These are phyloP conservation scores for Rugalucina vietnamica DNA, from an alignment of 2,888 invertebrate genomes.

Conservation along the genomic window DNA sequence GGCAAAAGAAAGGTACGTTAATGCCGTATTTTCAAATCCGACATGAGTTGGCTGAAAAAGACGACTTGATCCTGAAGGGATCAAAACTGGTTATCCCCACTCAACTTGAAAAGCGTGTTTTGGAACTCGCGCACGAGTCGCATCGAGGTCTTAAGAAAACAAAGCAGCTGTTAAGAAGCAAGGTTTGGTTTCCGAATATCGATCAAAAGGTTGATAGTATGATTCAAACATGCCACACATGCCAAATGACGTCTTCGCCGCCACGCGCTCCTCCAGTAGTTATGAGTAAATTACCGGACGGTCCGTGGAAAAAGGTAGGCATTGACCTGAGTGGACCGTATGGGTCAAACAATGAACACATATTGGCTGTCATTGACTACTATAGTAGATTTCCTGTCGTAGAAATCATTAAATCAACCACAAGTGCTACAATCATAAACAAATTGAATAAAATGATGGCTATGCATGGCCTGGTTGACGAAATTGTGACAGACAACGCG, in stretches of 20 bases:
- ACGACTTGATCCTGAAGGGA: slow-evolving; percentile 19
- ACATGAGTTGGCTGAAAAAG: slow-evolving; percentile 12
- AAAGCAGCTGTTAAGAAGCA: slow-evolving; percentile 34
- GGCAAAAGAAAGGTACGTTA: slow-evolving; percentile 3
- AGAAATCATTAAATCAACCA: slow-evolving; percentile 11
- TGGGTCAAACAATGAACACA: slow-evolving; percentile 12
- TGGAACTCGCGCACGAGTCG: slow-evolving; percentile 34
- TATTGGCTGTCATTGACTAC: slow-evolving; percentile 24
- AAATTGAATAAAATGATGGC: slow-evolving; percentile 30
- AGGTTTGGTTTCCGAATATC: slow-evolving; percentile 48
- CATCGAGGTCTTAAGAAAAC: slow-evolving; percentile 48
- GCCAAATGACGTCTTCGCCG: slow-evolving; percentile 10
- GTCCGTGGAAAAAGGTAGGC: slow-evolving; percentile 16
- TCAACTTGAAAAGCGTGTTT: slow-evolving; percentile 1
- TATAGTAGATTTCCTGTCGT: slow-evolving; percentile 39
- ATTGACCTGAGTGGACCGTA: slow-evolving; percentile 33
- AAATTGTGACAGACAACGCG: slow-evolving; percentile 45
- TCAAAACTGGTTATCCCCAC: slow-evolving; percentile 25
- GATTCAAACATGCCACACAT: slow-evolving; percentile 19
- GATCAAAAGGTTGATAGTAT: slow-evolving; percentile 24
- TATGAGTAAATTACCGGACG: slow-evolving; percentile 25
- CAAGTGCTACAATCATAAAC: slow-evolving; percentile 6
- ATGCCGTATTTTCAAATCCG: slow-evolving; percentile 15
- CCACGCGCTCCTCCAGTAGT: neutral
- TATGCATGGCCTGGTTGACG: slow-evolving; percentile 13